Conservation (phyloP, 2,888 invertebrate species). For the Xylophagus ater region DNA sequence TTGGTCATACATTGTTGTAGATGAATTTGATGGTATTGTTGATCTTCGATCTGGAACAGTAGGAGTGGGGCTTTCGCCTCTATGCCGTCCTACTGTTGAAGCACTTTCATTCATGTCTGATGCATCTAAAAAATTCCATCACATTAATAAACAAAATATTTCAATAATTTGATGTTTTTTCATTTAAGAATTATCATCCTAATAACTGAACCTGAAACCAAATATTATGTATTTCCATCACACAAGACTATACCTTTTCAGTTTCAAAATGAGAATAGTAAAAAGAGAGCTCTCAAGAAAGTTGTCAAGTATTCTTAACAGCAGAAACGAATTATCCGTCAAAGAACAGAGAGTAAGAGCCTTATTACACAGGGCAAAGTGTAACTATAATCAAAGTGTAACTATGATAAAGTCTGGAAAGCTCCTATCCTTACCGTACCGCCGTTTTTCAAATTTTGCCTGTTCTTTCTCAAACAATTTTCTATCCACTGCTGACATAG, state of each 20-base stretch:
- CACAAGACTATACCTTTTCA: too few relatives aligned
- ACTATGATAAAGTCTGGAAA: too few relatives aligned
- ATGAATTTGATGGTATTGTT: conserved; percentile 23
- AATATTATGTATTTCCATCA: too few relatives aligned
- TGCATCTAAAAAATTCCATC: conserved; percentile 31
- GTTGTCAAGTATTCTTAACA: neutral
- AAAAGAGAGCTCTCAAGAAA: neutral
- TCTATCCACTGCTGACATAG: too few relatives aligned
- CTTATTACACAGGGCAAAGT: too few relatives aligned
- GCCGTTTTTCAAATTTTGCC: too few relatives aligned
- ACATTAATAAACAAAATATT: neutral
- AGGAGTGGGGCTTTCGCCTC: conserved; percentile 41
- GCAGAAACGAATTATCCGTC: too few relatives aligned
- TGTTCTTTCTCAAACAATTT: too few relatives aligned
- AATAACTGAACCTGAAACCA: neutral
- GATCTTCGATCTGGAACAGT: conserved; percentile 41
- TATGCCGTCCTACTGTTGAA: conserved; percentile 42
- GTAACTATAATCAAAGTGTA: too few relatives aligned
- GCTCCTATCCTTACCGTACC: too few relatives aligned
- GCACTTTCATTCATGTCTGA: conserved; percentile 42
- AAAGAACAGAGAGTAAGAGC: too few relatives aligned
- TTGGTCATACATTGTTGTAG: conserved; percentile 14
- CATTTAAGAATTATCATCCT: neutral
- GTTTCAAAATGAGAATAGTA: neutral
- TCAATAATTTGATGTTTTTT: neutral